Evolutionary conservation across 2,797 vertebrate genomes (phyloP).

Genomic region (Enteromius paludinosus): DNA sequence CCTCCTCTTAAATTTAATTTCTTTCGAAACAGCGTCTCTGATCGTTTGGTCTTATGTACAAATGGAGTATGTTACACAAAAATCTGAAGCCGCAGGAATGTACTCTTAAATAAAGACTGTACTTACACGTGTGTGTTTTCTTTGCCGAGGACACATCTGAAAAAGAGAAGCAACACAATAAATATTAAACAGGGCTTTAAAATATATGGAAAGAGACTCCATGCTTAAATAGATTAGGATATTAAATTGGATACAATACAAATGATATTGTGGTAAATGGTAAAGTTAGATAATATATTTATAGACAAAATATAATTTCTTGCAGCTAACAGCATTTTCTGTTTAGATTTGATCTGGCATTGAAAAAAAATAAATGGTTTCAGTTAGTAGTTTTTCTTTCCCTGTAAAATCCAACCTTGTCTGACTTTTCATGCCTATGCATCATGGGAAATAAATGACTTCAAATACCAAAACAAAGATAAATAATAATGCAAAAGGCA

Average conservation of each 20-base stretch:
- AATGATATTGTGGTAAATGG: background rate
- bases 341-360: background rate
- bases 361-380: background rate
- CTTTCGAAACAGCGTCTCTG: background rate
- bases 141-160: conserved; percentile 86
- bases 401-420: background rate
- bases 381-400: background rate
- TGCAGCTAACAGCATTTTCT: background rate
- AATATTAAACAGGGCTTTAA: background rate
- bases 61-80: background rate
- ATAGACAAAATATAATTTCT: background rate
- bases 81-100: background rate
- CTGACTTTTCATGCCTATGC: background rate
- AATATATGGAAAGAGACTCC: background rate
- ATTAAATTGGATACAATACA: background rate
- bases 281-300: too few relatives aligned
- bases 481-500: background rate
- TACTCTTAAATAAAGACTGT: conserved; percentile 7
- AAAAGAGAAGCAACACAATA: conserved; percentile 70
- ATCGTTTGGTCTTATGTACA: background rate
- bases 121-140: conserved; percentile 96
- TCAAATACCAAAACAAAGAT: background rate
- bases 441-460: background rate
- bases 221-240: background rate
- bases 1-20: background rate